A percentile compares a stretch with the other conserved stretches of the same genome.
phyloP scores from a whole-genome alignment of 2,888 invertebrate species.

The Drosophila nr. fundita region DNA sequence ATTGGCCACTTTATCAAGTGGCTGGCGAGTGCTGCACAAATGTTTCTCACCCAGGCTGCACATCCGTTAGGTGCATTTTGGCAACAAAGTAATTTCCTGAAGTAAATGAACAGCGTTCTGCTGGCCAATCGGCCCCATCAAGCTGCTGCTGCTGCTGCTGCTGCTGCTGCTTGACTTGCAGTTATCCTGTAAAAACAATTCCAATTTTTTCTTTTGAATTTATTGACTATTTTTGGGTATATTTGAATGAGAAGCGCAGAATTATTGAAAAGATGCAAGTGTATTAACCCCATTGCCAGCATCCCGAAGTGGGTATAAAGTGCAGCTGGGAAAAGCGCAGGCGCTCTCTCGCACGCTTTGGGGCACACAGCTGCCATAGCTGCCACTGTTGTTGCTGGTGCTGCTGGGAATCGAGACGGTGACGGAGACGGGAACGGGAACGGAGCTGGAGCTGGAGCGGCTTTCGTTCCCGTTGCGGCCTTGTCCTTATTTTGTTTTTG shows the following conservation, averaged over 20 bases:
- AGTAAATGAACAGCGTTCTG: not conserved
- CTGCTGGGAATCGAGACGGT: constrained; percentile 4
- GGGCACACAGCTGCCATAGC: constrained; percentile 28
- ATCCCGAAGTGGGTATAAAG: constrained; percentile 20
- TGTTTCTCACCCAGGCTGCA: not conserved
- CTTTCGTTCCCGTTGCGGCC: constrained; percentile 26
- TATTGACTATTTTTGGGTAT: not conserved
- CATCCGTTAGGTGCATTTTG: not conserved
- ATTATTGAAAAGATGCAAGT: not conserved
- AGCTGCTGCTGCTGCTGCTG: too few species aligned
- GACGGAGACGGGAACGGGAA: constrained; percentile 4
- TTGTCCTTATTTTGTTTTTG: constrained; percentile 50
- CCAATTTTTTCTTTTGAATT: not conserved
- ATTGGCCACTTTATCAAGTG: constrained; percentile 50
- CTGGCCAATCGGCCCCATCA: not conserved
- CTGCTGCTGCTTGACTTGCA: not conserved
- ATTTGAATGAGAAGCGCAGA: not conserved
- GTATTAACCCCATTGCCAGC: not conserved
- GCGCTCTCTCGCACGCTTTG: constrained; percentile 24
- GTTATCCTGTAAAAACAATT: not conserved
- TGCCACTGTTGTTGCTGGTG: constrained; percentile 11
- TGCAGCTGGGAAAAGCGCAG: constrained; percentile 49
- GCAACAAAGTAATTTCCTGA: not conserved
- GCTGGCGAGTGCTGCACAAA: constrained; percentile 19
- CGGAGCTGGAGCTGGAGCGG: constrained; percentile 8